These are phyloP conservation scores for Beris morrisii DNA, from an alignment of 2,888 invertebrate species.

Conservation along the genomic window DNA sequence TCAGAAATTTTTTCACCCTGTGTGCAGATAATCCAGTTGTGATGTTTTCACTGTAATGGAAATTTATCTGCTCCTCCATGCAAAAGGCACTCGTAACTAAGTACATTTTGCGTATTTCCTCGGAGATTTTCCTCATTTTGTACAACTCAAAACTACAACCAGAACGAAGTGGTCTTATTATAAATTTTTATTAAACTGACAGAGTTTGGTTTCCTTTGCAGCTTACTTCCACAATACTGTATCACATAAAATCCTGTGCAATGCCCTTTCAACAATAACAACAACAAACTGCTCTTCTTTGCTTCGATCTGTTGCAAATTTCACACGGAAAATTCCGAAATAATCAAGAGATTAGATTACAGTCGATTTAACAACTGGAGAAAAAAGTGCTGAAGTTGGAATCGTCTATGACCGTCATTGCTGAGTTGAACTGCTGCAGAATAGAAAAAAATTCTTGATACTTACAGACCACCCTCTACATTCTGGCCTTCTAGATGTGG, in stretches of 20 bases:
- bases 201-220: not conserved
- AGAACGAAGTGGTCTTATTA: not conserved
- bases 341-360: slow-evolving; percentile 33
- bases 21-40: not conserved
- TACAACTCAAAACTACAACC: not conserved
- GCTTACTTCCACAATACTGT: not conserved
- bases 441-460: too few species aligned
- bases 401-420: too few species aligned
- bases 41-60: too few species aligned
- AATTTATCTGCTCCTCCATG: too few species aligned
- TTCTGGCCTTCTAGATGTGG: too few species aligned
- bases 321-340: slow-evolving; percentile 38
- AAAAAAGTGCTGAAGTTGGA: too few species aligned
- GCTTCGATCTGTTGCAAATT: slow-evolving; percentile 8
- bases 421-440: too few species aligned
- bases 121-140: not conserved
- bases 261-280: too few species aligned
- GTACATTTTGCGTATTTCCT: not conserved
- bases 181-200: slow-evolving; percentile 4
- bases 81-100: not conserved
- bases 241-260: not conserved
- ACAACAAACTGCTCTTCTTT: too few species aligned
- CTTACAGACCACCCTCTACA: too few species aligned
- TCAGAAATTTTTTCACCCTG: not conserved
- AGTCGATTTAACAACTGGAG: slow-evolving; percentile 30